Base-by-base conservation (phyloP, 2,113 vertebrate species). In the Gallinago paraguaiae region DNA sequence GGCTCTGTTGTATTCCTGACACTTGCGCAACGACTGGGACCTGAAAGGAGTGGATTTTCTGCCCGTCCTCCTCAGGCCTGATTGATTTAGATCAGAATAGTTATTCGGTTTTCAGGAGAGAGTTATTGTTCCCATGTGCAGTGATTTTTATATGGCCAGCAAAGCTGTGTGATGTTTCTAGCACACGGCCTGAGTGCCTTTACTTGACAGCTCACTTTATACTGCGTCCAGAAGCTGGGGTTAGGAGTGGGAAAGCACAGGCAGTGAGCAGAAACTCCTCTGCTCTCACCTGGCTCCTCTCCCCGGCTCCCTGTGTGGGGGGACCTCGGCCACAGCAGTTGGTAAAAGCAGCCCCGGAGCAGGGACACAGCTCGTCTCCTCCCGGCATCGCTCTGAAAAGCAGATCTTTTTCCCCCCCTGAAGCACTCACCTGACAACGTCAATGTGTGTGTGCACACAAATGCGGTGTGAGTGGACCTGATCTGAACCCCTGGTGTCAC, bases 101-200 rank as follows among this genome's bases (percentile, higher is more conserved):
- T 90, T 96, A 92, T 96, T 96, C 86, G 93, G 82, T 93, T 97
- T 96, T 97, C 94, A 92, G 88, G 90, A 67, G 94, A 80, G 96
- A 91, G 48, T 97, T 96, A 96, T 96, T 94, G 89, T 91, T 97
- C 94, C 96, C 96, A 95, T 92, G 77, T 97, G 97, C 86, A 75
- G 88, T 2, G 12, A 95, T 76, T 95, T 96, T 94, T 93, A 95
- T 96, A 90, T 61, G 85, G 93, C 93, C 94, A 95, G 61, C 76
- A 94, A 88, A 96, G 91, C 94, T 94, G 83, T 96, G 94, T 92
- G 89, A 94, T 96, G 91, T 92, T 95, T 97, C 94, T 92, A 96
- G 82, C 94, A 96, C 92, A 96, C 96, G 97, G 95, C 4, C 6
- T 22, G 41, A 95, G 63, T 71, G 91, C 90, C 59, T 90, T 90